Evolutionary conservation across 2,113 vertebrate genomes (phyloP), one percentile per base, ranked within the genome.

Genomic region (Geothlypis trichas): DNA sequence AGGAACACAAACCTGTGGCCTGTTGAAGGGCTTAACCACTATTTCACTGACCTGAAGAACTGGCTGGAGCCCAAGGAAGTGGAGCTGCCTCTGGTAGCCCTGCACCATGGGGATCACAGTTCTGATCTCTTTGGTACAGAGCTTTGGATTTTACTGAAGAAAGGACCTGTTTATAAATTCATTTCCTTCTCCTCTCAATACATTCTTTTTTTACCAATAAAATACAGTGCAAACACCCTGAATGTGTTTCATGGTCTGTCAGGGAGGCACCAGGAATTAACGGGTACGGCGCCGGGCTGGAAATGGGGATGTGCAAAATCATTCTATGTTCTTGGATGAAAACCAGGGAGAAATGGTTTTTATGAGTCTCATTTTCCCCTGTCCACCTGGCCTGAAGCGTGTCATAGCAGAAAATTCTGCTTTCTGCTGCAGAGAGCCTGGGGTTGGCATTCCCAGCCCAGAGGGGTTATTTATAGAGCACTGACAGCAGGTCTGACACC

Each of bases 1-100:
- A 83, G 71, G 74, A 79, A 71, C 49, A 57, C 35, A 90, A 86
- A 85, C 61, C 72, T 77, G 37, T 81, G 93, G 68, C 63, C 63
- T 83, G 37, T 5, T 71, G 47, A 66, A 85, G 68, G n/a, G 15
- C 3, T 72, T 47, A 91, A 57, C 54, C 41, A 41, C 28, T 59
- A 7, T 81, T 89, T 91, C 59, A 67, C 57, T 87, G 77, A 96
- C 77, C 84, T 91, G 82, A 73, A 72, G 69, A 90, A 68, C 42
- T 84, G 81, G 89, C 62, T 78, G 69, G 35, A 89, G 57, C 62
- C 81, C 84, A 93, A 46, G 79, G 75, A 83, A 85, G n/a, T 23
- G 31, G 62, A 87, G 73, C 81, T 89, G 81, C 86, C 61, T 31
- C n/a, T 57, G 77, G 37, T 26, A 82, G 67, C 75, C 13, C 21